Evolutionary conservation across 1,140 invertebrate genomes (phyloP), one percentile per base, ranked within the genome.

Genomic region (Formica exsecta): DNA sequence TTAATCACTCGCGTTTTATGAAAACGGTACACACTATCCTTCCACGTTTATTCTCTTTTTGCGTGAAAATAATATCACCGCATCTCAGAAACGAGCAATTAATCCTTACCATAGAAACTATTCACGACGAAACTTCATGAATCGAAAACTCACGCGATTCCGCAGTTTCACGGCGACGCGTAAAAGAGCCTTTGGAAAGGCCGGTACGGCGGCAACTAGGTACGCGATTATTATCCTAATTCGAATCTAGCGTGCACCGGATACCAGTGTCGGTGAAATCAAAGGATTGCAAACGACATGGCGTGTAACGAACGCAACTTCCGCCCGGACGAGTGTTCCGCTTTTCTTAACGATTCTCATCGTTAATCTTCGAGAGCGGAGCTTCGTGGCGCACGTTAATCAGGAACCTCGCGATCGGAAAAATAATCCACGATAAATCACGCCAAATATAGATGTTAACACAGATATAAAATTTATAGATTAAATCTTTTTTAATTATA

Each of bases 141-240:
- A 62, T 54, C 41, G 32, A 68, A 65, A 68, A 41, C 80, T 77
- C 89, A 89, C 88, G 89, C 88, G 88, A 90, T 90, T 57, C 9
- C 2, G 79, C 54, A 90, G 85, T 90, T 90, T 73, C 59, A 57
- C n/a, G 48, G 68, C 29, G 51, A 57, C 8, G 48, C 54, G 68
- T 48, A 36, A 57, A 68, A 57, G 32, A 70, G 32, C 32, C 54
- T 79, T 83, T 83, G 65, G 54, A 81, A 86, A 68, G 64, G 13
- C 22, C 59, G 25, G 5, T 13, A 22, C 22, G 29, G 22, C 48
- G 83, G 41, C 25, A 16, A 38, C 51, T 38, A 44, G 79, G 36
- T 61, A 65, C 54, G 44, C 66, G 86, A 90, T 90, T 90, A 85
- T 87, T 76, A 81, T 77, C 89, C 88, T 90, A 90, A 90, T 90